These are phyloP conservation scores for Eupithecia subfuscata DNA, from an alignment of 2,888 invertebrate genomes.

Conservation along the genomic window DNA sequence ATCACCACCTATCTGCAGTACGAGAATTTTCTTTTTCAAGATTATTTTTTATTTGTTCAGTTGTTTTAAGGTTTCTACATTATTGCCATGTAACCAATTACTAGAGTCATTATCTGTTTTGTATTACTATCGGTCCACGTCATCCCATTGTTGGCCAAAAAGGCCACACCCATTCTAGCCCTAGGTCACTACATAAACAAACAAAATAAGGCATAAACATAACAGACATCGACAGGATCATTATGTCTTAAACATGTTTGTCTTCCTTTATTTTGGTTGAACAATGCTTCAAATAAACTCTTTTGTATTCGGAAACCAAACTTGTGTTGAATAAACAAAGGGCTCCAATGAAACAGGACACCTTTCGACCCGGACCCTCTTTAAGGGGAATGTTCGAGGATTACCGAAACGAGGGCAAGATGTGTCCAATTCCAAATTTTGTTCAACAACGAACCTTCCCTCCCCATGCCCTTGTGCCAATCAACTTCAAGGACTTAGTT, in stretches of 20 bases:
- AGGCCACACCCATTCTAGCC: not conserved
- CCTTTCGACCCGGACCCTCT: not conserved
- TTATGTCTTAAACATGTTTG: not conserved
- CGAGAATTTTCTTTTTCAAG: not conserved
- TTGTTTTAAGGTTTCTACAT: no score
- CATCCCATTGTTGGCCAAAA: constrained; percentile 1
- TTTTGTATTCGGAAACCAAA: not conserved
- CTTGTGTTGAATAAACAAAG: not conserved
- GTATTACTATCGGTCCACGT: not conserved
- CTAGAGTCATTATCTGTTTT: not conserved
- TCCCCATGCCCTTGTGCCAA: not conserved
- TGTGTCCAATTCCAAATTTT: not conserved
- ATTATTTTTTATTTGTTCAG: no score
- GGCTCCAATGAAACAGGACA: not conserved
- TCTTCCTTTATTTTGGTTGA: not conserved
- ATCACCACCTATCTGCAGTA: not conserved
- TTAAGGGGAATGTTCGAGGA: not conserved
- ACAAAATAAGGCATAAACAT: not conserved
- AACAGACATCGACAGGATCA: not conserved
- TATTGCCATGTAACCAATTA: no score
- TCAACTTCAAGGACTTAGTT: not conserved
- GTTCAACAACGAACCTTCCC: not conserved
- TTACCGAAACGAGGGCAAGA: not conserved
- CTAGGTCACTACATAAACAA: not conserved
- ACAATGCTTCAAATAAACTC: not conserved